Base-by-base conservation (phyloP, 2,797 vertebrate species). In the Momotus momota region DNA sequence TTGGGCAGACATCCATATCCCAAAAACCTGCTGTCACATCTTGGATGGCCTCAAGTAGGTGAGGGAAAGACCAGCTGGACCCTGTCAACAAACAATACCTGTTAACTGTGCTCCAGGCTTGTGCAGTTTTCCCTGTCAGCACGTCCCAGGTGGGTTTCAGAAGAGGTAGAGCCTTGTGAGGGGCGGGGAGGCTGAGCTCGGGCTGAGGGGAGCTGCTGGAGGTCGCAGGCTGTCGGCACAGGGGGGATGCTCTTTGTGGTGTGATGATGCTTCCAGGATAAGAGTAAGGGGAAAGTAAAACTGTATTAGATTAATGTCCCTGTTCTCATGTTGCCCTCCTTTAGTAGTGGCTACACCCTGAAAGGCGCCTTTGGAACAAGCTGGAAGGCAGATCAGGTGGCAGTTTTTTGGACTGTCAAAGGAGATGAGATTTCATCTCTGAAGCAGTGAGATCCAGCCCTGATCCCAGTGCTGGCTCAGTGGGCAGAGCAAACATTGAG, bases 211-310 rank as follows among this genome's bases (percentile, higher is more conserved):
- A 40, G 33, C 7, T 41, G n/a, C 27, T 43, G 75, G 38, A 58
- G 38, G 14, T 55, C 9, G 4, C 0, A 14, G 51, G 3, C 51
- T 12, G 1, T 14, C 46, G 9, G 69, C 1, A 2, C n/a, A 4
- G 54, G 12, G 12, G 0, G 6, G 51, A 6, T 18, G 65, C 43
- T 49, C 27, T 51, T 25, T 7, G 21, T 3, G 1, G 49, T 27
- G 13, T n/a, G 57, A 51, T 58, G 51, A 1, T 1, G 1, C 35
- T 41, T 23, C 48, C 55, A 41, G 46, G 38, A 6, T 8, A 7
- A 57, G 41, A 35, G 31, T 3, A 10, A 52, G 20, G 57, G 57
- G 74, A 19, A 64, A 58, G 14, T 64, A 43, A 73, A 86, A 22
- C 14, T 3, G 0, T 17, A 1, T 16, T 40, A 35, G 38, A 46